Evolutionary conservation across 1,140 invertebrate genomes (phyloP).

Genomic region (Scaptomyza graminum): DNA sequence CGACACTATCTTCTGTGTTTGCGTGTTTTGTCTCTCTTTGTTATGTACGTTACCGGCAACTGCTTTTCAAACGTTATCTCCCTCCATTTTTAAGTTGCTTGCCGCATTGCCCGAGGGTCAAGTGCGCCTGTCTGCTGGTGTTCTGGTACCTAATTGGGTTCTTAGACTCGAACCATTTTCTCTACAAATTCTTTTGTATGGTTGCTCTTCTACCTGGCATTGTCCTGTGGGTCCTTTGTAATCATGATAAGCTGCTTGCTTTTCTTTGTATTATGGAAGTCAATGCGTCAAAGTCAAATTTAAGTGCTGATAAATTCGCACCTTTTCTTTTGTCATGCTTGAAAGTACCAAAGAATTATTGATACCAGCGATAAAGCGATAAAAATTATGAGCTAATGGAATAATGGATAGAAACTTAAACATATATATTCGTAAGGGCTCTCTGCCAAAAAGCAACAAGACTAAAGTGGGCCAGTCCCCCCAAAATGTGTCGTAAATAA

Average conservation of each 20-base stretch:
- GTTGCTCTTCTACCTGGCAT: conserved; percentile 25
- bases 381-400: too few relatives aligned
- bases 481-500: conserved; percentile 27
- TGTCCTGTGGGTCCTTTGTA: conserved; percentile 19
- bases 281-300: conserved; percentile 29
- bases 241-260: conserved; percentile 37
- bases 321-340: conserved; percentile 2
- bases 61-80: conserved; percentile 30
- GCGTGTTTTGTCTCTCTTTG: conserved; percentile 24
- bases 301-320: conserved; percentile 13
- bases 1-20: conserved; percentile 33
- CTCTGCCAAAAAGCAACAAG: conserved; percentile 7
- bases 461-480: conserved; percentile 1
- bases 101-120: conserved; percentile 36
- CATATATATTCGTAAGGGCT: neutral
- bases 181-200: conserved; percentile 33
- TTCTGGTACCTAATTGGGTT: conserved; percentile 28
- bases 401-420: neutral
- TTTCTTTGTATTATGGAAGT: conserved; percentile 7
- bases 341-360: neutral
- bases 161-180: conserved; percentile 28
- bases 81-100: conserved; percentile 8
- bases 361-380: neutral
- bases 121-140: conserved; percentile 31
- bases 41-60: conserved; percentile 34